Base-by-base conservation (phyloP, 2,888 invertebrate genomes). In the Agrenia bidenticulata region DNA sequence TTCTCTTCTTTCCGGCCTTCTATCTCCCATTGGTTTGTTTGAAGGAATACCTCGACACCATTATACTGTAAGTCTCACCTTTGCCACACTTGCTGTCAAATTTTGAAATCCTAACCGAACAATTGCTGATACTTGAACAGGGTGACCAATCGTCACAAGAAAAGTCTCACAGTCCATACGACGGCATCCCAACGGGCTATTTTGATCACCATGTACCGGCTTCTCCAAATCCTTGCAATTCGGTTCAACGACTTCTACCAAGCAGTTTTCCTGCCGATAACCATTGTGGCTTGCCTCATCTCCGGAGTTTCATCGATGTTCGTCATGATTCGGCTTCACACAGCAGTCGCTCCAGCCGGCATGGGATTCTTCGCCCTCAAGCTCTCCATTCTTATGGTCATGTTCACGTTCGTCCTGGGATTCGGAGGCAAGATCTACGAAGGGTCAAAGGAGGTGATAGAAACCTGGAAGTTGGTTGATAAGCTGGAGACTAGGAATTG, bases 1-100 rank as follows among this genome's bases (percentile, higher is more conserved):
- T 45, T 15, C 45, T 45, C 45, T 19, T 45, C 17, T 45, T 45
- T 21, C 45, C 45, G 4, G 45, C 15, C 45, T 45, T 45, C 45
- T 45, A 45, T 15, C 7, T 45, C 45, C 45, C 45, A 7, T 9
- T 45, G 45, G 21, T 45, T 15, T 45, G 45, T 15, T 5, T 45
- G 7, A 45, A 45, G 45, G 45, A 45, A 15, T 45, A 45, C 15
- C 45, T 45, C 45, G 21, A 21, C 17, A 45, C 45, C 15, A 9
- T 45, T 4, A n/a, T 19, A 15, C 15, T 19, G 45, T 45, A 21
- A 45, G 45, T 45, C 4, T n/a, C 15, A 45, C 39, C 13, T n/a
- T n/a, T n/a, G n/a, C n/a, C n/a, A n/a, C n/a, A n/a, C n/a, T n/a
- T n/a, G n/a, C n/a, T n/a, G n/a, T n/a, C n/a, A n/a, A n/a, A n/a